Evolutionary conservation across 2,797 vertebrate genomes (phyloP).

Genomic region (Spinibarbus caldwelli): DNA sequence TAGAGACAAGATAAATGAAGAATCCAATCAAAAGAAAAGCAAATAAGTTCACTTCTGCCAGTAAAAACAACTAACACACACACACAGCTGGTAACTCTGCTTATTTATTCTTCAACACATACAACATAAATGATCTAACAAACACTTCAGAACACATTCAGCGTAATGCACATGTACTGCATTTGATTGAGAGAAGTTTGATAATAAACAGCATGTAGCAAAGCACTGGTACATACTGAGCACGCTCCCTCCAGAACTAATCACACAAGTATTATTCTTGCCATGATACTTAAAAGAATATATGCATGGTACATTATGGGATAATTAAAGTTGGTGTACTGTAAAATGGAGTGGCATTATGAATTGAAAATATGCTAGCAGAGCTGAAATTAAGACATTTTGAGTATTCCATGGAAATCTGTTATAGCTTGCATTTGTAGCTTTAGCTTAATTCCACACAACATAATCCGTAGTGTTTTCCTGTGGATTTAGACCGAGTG

Average conservation of each 20-base stretch:
- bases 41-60: neutral
- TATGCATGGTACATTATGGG: neutral
- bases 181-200: constrained; percentile 29
- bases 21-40: neutral
- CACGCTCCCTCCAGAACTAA: neutral
- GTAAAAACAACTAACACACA: neutral
- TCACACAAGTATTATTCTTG: neutral
- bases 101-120: constrained; percentile 86
- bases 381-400: neutral
- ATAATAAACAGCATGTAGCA: constrained; percentile 41
- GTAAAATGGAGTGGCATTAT: constrained; percentile 2
- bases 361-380: neutral
- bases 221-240: neutral
- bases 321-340: neutral
- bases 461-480: constrained; percentile 13
- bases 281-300: neutral
- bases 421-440: neutral
- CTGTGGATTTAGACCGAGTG: neutral
- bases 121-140: constrained; percentile 79
- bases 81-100: constrained; percentile 20
- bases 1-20: neutral
- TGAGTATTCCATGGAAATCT: constrained; percentile 11
- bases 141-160: constrained; percentile 56
- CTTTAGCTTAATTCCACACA: constrained; percentile 3
- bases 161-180: constrained; percentile 60